Conservation (phyloP, 2,888 invertebrate genomes). For the Lithosia quadra region DNA sequence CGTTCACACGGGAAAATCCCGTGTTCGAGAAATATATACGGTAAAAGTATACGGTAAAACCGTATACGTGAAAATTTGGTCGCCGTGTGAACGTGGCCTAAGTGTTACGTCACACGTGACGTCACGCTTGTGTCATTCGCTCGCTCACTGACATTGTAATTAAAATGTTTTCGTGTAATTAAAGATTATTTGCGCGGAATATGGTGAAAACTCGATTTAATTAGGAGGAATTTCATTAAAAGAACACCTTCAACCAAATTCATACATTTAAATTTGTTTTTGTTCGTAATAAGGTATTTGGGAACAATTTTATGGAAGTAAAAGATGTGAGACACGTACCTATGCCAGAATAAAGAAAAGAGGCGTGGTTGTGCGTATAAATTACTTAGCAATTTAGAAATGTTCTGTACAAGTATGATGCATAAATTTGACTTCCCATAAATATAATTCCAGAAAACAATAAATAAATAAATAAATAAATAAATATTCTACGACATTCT, state of each 20-base stretch:
- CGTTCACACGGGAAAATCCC: no score
- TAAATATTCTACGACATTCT: no score
- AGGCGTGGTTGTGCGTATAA: neutral
- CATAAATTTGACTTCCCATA: no score
- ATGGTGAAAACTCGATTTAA: neutral
- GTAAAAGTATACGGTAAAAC: no score
- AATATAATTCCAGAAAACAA: no score
- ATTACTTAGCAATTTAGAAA: no score
- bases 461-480: no score
- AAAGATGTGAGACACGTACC: neutral
- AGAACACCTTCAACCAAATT: neutral
- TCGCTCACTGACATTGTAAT: constrained; percentile 15
- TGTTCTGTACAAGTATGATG: no score
- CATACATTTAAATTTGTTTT: neutral
- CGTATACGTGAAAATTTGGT: no score
- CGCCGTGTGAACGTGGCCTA: no score
- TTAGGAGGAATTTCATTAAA: neutral
- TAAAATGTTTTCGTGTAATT: constrained; percentile 14
- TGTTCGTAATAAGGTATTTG: neutral
- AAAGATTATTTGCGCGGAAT: neutral
- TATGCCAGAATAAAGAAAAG: neutral
- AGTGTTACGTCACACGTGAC: constrained; percentile 21
- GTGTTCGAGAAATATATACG: no score
- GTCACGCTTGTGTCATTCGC: constrained; percentile 7
- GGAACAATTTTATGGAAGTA: no score